phyloP scores from a whole-genome alignment of 2,888 invertebrate species.

The Oxystoma pomonae region DNA sequence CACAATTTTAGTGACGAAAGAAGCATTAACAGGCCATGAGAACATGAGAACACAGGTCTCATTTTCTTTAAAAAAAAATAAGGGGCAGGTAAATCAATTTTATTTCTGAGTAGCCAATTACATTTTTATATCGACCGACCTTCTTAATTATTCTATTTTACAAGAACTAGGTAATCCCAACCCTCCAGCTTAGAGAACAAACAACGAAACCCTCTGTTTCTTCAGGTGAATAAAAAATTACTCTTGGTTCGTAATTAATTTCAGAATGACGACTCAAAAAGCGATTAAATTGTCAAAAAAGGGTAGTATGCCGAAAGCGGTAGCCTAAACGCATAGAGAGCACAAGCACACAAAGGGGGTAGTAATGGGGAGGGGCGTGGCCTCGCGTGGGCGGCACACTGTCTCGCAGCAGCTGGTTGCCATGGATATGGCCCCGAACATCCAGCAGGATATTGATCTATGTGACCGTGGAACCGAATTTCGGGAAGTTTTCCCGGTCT shows the following conservation, averaged over 20 bases:
- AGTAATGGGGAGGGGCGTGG: not conserved
- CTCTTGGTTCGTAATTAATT: constrained; percentile 44
- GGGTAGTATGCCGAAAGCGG: not conserved
- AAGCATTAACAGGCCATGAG: constrained; percentile 12
- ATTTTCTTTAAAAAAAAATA: too few species aligned
- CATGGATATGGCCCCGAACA: constrained; percentile 40
- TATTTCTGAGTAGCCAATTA: too few species aligned
- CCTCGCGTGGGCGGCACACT: constrained; percentile 57
- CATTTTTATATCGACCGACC: too few species aligned
- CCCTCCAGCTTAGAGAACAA: too few species aligned
- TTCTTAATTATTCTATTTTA: too few species aligned
- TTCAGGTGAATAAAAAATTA: constrained; percentile 36
- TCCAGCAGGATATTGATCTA: not conserved
- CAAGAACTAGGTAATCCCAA: too few species aligned
- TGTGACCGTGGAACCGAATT: not conserved
- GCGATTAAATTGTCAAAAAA: constrained; percentile 34
- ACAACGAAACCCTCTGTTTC: too few species aligned
- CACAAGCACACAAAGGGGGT: not conserved
- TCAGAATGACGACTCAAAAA: constrained; percentile 45
- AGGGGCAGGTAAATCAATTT: too few species aligned
- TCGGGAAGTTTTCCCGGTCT: not conserved
- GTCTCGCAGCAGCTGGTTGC: constrained; percentile 58
- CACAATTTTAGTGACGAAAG: constrained; percentile 19
- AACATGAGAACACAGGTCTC: too few species aligned
- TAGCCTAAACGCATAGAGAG: not conserved